Percentiles rank a stretch among this genome's conserved stretches.
phyloP scores from a whole-genome alignment of 1,140 invertebrate genomes.

The Drosophila orosa region DNA sequence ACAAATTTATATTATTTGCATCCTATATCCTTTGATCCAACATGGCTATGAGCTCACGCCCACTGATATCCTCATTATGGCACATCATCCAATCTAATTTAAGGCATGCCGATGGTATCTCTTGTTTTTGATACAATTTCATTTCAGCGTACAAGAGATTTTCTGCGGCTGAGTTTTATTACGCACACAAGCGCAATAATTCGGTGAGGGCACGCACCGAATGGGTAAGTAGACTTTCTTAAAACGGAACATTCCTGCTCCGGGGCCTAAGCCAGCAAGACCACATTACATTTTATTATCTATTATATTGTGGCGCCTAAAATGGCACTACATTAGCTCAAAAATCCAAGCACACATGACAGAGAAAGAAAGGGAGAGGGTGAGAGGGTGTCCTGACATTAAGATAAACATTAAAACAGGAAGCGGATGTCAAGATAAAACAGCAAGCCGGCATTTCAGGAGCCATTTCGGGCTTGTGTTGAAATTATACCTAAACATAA shows the following conservation, averaged over 20 bases:
- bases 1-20: conserved; percentile 21
- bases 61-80: conserved; percentile 63
- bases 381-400: conserved; percentile 43
- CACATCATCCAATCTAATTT: conserved; percentile 80
- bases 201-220: conserved; percentile 60
- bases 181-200: conserved; percentile 71
- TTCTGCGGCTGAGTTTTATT: conserved; percentile 75
- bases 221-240: conserved; percentile 20
- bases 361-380: conserved; percentile 5
- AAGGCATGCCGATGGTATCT: conserved; percentile 47
- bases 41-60: conserved; percentile 2
- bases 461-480: neutral
- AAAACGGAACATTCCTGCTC: conserved; percentile 37
- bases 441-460: conserved; percentile 50
- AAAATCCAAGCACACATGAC: conserved; percentile 55
- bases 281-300: conserved; percentile 80
- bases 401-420: conserved; percentile 81
- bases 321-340: conserved; percentile 78
- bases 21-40: conserved; percentile 5
- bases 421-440: conserved; percentile 69
- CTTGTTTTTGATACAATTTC: conserved; percentile 63
- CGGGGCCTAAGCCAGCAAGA: conserved; percentile 62
- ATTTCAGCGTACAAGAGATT: conserved; percentile 57
- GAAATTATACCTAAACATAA: neutral
- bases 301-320: conserved; percentile 76